Conservation (phyloP, 2,113 vertebrate species). For the Panthera tigris region DNA sequence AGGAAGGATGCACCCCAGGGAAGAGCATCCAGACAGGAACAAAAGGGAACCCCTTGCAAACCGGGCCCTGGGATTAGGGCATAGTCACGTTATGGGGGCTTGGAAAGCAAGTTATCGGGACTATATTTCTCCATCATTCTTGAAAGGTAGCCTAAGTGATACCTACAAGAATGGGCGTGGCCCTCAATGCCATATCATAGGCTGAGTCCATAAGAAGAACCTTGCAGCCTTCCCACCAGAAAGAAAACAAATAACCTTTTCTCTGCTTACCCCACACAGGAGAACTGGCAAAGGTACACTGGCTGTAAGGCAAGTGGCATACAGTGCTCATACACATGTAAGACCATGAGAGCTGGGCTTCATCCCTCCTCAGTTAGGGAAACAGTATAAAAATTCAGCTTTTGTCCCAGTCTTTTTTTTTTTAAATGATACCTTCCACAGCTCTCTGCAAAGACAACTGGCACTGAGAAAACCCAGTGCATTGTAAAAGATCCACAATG, state of each 20-base stretch:
- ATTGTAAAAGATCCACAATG: background rate
- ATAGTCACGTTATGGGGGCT: background rate
- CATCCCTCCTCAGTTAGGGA: background rate
- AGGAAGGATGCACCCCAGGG: background rate
- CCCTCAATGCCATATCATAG: background rate
- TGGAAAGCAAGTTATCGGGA: background rate
- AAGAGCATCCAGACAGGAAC: background rate
- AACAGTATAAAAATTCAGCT: background rate
- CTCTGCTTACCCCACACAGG: background rate
- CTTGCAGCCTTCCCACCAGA: background rate
- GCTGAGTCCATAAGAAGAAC: background rate
- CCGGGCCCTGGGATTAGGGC: background rate
- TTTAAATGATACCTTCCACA: background rate
- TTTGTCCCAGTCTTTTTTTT: background rate
- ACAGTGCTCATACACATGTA: background rate
- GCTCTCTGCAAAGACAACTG: background rate
- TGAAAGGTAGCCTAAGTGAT: background rate
- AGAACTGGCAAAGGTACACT: background rate
- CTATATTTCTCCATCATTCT: background rate
- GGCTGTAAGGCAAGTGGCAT: background rate
- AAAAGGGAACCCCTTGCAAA: slow-evolving; percentile 25
- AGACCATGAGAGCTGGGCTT: background rate
- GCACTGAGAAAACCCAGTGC: background rate
- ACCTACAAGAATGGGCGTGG: slow-evolving; percentile 71
- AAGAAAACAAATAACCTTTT: background rate